Evolutionary conservation across 2,888 invertebrate genomes (phyloP), one percentile per base, ranked within the genome.

Genomic region (Lepidonotus clava): DNA sequence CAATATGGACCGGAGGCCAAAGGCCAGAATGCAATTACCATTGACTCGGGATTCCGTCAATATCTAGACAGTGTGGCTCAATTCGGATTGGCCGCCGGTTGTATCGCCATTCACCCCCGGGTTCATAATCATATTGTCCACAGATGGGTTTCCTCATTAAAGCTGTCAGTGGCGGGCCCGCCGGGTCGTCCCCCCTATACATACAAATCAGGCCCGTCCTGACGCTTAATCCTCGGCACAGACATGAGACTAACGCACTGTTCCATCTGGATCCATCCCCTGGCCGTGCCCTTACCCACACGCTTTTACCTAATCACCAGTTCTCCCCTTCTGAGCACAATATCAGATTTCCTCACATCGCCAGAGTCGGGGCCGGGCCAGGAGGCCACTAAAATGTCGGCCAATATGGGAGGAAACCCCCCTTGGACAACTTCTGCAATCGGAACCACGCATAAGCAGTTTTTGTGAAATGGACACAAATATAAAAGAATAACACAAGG

Each of bases 221-320:
- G n/a, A n/a, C n/a, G n/a, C n/a, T n/a, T n/a, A n/a, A n/a, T n/a
- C n/a, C n/a, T n/a, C n/a, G n/a, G n/a, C n/a, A n/a, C n/a, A n/a
- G n/a, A n/a, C n/a, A n/a, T n/a, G n/a, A n/a, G n/a, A n/a, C n/a
- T n/a, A n/a, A n/a, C n/a, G n/a, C n/a, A n/a, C n/a, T n/a, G n/a
- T n/a, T n/a, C n/a, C n/a, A n/a, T n/a, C n/a, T n/a, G n/a, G n/a
- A n/a, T n/a, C n/a, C n/a, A 53, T 53, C n/a, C 21, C 18, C 18
- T 53, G 53, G 53, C 53, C n/a, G 53, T 4, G 11, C 21, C 21
- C 21, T 4, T 53, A 53, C 53, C 21, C 53, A 53, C 53, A 53
- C 53, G 53, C 53, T 53, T 53, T 53, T 53, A 53, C 53, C 53
- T 53, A 53, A 53, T 53, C 53, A 53, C n/a, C n/a, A 53, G 18